phyloP scores from a whole-genome alignment of 2,113 vertebrate genomes.

The Anarrhichthys ocellatus region DNA sequence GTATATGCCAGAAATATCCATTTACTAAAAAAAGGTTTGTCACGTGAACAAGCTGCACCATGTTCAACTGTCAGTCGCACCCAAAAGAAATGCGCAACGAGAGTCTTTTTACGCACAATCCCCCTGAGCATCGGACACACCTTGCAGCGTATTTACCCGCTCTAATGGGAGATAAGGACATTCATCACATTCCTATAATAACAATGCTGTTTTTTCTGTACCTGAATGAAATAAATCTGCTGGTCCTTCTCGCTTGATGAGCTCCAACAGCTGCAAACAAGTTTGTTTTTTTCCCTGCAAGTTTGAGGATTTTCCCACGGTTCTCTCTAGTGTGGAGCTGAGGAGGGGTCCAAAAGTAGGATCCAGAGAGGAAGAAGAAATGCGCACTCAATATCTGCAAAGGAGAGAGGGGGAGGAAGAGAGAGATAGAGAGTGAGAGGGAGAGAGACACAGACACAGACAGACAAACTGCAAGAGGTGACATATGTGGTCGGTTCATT shows the following conservation, averaged over 20 bases:
- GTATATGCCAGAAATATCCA: background rate
- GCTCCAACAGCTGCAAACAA: slow-evolving; percentile 63
- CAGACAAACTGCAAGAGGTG: slow-evolving; percentile 40
- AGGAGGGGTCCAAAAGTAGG: slow-evolving; percentile 47
- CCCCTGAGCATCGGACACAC: slow-evolving; percentile 70
- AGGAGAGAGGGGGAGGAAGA: slow-evolving; percentile 39
- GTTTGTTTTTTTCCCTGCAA: slow-evolving; percentile 53
- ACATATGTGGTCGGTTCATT: slow-evolving; percentile 59
- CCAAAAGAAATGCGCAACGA: slow-evolving; percentile 47
- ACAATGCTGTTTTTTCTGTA: slow-evolving; percentile 49
- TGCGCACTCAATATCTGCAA: slow-evolving; percentile 61
- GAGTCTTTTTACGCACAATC: slow-evolving; percentile 63
- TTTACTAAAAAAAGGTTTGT: background rate
- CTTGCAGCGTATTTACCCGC: slow-evolving; percentile 43
- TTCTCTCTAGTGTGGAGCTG: slow-evolving; percentile 38
- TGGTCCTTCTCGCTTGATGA: slow-evolving; percentile 58
- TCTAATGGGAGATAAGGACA: slow-evolving; percentile 32
- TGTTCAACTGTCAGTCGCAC: slow-evolving; percentile 42
- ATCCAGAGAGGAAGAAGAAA: slow-evolving; percentile 46
- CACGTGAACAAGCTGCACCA: background rate
- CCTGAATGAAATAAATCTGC: slow-evolving; percentile 52
- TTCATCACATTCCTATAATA: slow-evolving; percentile 35
- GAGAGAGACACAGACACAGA: slow-evolving; percentile 23
- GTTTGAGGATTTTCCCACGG: slow-evolving; percentile 55
- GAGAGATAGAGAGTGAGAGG: slow-evolving; percentile 18